Evolutionary conservation across 2,888 invertebrate genomes (phyloP), one percentile per base, ranked within the genome.

Genomic region (Spatulosminthurus flaviceps): DNA sequence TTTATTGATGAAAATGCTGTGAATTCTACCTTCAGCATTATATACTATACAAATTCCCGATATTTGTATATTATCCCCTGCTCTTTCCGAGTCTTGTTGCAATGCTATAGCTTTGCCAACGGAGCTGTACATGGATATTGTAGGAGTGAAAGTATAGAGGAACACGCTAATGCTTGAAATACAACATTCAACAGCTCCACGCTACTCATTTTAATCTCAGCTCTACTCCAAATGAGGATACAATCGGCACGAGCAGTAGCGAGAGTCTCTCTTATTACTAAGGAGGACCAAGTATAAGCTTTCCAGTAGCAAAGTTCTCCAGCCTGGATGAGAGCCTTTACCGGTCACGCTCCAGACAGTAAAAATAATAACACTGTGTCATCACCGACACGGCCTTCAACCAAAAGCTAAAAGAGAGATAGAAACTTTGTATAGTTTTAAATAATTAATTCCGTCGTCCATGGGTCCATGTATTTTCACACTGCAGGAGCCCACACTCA

Each of bases 1-100:
- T 74, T 79, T 79, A 79, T 79, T 74, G 79, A 79, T 51, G 74
- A 67, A 43, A 79, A 79, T 79, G 79, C 79, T 79, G 79, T 67
- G 74, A 79, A 74, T 79, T 74, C 74, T 73, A 79, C 69, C 79
- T 74, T 51, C 67, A 77, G 73, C 60, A 43, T 34, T 41, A 41
- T 41, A 29, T 29, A 69, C 29, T 69, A n/a, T 67, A 69, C n/a
- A 21, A 22, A 16, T 1, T 67, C n/a, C 28, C 7, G 13, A 5
- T 60, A 16, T 22, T 21, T 24, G 64, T 11, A 28, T 9, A n/a
- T 69, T n/a, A n/a, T 28, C 69, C 9, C 69, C 13, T 28, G n/a
- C 26, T 1, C 69, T 19, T 24, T 24, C n/a, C n/a, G n/a, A n/a
- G n/a, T n/a, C n/a, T n/a, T n/a, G n/a, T n/a, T n/a, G n/a, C n/a